Conservation (phyloP, 2,888 invertebrate genomes). For the Diaprepes abbreviatus region DNA sequence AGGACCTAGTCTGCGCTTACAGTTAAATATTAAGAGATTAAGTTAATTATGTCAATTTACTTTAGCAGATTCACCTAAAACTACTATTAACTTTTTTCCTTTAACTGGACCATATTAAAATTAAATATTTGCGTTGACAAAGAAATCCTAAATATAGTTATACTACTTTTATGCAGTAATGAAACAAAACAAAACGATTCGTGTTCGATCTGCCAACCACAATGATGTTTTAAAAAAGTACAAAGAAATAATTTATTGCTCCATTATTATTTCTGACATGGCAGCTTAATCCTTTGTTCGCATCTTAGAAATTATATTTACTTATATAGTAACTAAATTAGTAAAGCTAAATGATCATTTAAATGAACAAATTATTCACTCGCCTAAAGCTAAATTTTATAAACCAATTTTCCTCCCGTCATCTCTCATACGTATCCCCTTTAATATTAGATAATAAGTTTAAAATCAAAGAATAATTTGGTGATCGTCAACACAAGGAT, state of each 20-base stretch:
- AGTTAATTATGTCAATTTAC: no score
- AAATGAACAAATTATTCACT: conserved; percentile 23
- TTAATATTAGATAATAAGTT: conserved; percentile 21
- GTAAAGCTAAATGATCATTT: conserved; percentile 24
- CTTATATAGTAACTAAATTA: conserved; percentile 14
- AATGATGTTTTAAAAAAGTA: neutral
- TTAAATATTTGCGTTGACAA: no score
- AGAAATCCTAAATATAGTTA: neutral
- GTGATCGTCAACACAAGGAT: conserved; percentile 20
- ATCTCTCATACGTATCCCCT: conserved; percentile 6
- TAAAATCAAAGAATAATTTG: conserved; percentile 31
- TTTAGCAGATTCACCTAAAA: no score
- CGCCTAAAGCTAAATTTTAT: conserved; percentile 20
- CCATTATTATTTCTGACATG: neutral
- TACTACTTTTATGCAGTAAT: neutral
- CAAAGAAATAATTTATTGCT: conserved; percentile 11
- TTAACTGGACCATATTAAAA: no score
- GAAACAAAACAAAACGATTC: neutral
- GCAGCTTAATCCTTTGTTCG: neutral
- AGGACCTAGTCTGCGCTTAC: no score
- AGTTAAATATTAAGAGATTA: no score
- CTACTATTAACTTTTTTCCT: no score
- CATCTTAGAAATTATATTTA: conserved; percentile 9
- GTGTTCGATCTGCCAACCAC: neutral
- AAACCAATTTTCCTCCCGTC: conserved; percentile 19